Evolutionary conservation across 1,140 invertebrate species (phyloP).

Genomic region (Orchestia grillus): DNA sequence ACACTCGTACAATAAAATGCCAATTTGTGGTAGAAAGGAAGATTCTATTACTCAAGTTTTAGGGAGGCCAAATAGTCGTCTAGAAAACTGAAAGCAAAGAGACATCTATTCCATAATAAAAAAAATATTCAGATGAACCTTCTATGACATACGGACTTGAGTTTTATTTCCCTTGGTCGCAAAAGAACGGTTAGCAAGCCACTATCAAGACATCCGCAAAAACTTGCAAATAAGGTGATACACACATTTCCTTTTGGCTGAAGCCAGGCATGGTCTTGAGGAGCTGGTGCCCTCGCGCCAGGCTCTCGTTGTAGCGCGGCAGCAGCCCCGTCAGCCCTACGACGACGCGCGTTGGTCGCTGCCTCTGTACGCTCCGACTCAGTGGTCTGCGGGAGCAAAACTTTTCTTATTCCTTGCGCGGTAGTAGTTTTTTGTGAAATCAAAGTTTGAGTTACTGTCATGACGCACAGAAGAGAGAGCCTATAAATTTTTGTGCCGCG

Average conservation of each 20-base stretch:
- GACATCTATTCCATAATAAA: not conserved
- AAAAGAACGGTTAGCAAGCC: not conserved
- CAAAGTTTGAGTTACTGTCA: no score
- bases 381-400: constrained; percentile 70
- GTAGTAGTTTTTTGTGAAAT: no score
- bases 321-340: constrained; percentile 87
- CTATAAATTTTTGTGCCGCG: no score
- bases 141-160: no score
- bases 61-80: not conserved
- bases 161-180: no score
- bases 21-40: not conserved
- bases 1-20: not conserved
- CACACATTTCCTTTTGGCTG: constrained; percentile 81
- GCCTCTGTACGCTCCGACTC: constrained; percentile 22
- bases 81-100: not conserved
- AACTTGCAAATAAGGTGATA: constrained; percentile 53
- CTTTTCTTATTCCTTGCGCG: no score
- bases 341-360: constrained; percentile 78
- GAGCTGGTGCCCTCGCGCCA: constrained; percentile 87
- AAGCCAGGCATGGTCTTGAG: constrained; percentile 84
- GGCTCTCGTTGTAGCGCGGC: constrained; percentile 81
- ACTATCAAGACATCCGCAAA: not conserved
- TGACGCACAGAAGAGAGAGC: no score
- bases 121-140: no score
- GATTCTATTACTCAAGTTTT: no score